Evolutionary conservation across 2,888 invertebrate genomes (phyloP).

Genomic region (Cistogaster globosa): DNA sequence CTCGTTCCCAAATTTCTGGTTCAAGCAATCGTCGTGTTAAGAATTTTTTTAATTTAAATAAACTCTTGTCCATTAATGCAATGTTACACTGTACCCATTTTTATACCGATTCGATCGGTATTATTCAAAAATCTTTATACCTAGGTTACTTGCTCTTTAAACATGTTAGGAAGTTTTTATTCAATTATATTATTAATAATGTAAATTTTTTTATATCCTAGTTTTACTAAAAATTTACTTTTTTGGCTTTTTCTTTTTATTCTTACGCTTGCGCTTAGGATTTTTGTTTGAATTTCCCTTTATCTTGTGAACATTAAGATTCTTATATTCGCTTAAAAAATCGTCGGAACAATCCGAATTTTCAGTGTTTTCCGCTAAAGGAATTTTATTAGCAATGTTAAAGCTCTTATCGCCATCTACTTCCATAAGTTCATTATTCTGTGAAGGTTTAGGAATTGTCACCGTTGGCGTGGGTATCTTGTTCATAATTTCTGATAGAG

Average conservation of each 20-base stretch:
- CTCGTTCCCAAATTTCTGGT: too few species aligned
- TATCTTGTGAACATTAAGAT: slow-evolving; percentile 75
- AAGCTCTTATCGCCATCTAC: neutral
- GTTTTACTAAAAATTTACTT: slow-evolving; percentile 17
- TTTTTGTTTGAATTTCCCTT: slow-evolving; percentile 77
- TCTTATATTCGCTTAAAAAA: slow-evolving; percentile 75
- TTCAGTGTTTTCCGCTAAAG: neutral
- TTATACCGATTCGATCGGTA: too few species aligned
- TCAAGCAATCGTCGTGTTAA: too few species aligned
- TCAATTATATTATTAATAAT: too few species aligned
- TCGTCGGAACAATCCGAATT: slow-evolving; percentile 75
- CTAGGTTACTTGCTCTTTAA: too few species aligned
- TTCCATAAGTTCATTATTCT: slow-evolving; percentile 27
- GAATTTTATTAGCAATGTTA: neutral
- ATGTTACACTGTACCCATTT: too few species aligned
- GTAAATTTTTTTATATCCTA: neutral
- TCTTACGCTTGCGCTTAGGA: slow-evolving; percentile 71
- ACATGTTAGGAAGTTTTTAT: too few species aligned
- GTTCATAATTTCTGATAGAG: slow-evolving; percentile 73
- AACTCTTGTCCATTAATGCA: too few species aligned
- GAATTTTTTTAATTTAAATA: too few species aligned
- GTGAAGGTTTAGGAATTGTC: neutral
- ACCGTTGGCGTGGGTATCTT: slow-evolving; percentile 27
- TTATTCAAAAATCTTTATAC: too few species aligned
- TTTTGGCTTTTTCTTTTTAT: slow-evolving; percentile 62